phyloP scores from a whole-genome alignment of 1,140 invertebrate genomes.

The Thrips palmi region DNA sequence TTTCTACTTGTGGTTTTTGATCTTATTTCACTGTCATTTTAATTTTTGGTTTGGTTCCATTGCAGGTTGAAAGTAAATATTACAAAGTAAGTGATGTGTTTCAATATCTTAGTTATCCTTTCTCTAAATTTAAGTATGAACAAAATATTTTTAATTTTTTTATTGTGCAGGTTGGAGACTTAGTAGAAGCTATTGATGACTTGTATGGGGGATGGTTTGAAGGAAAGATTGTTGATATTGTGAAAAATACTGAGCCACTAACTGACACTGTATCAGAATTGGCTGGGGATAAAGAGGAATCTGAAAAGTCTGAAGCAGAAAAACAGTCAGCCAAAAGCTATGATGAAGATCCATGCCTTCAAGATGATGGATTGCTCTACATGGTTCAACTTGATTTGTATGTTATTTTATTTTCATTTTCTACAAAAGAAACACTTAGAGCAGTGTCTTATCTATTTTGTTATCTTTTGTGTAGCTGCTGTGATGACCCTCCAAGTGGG shows the following conservation, averaged over 20 bases:
- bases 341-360: slow-evolving; percentile 18
- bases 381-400: slow-evolving; percentile 26
- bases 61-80: slow-evolving; percentile 28
- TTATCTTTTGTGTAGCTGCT: slow-evolving; percentile 20
- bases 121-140: background rate
- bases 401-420: too few species aligned
- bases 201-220: slow-evolving; percentile 43
- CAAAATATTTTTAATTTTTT: too few species aligned
- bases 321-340: slow-evolving; percentile 8
- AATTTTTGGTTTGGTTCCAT: too few species aligned
- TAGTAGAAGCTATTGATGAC: slow-evolving; percentile 42
- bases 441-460: background rate
- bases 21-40: too few species aligned
- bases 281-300: slow-evolving; percentile 1
- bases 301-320: slow-evolving; percentile 8
- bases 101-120: background rate
- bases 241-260: slow-evolving; percentile 27
- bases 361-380: slow-evolving; percentile 23
- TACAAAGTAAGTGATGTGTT: slow-evolving; percentile 23
- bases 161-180: slow-evolving; percentile 36
- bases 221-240: slow-evolving; percentile 30
- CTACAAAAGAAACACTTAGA: background rate
- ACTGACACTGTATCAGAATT: slow-evolving; percentile 18
- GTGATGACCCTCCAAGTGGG: slow-evolving; percentile 24
- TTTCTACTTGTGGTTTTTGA: too few species aligned